phyloP scores from a whole-genome alignment of 2,888 invertebrate species.

The Zootermopsis nevadensis region DNA sequence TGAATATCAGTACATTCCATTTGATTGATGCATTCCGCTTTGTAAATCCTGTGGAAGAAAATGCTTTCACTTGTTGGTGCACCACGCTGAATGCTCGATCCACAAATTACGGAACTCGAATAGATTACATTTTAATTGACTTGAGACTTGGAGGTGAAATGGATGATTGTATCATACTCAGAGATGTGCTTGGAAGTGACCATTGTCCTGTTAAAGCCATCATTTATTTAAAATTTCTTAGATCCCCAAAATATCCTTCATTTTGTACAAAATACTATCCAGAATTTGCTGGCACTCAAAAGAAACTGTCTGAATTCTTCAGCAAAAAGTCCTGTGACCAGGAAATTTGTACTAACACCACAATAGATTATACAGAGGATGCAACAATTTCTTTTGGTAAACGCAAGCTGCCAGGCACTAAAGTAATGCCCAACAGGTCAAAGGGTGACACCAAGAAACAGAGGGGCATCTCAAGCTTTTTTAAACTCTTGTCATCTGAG shows the following conservation, averaged over 20 bases:
- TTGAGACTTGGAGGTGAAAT: conserved; percentile 56
- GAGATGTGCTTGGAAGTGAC: conserved; percentile 63
- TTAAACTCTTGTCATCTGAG: background rate
- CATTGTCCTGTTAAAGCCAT: conserved; percentile 64
- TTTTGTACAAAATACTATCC: conserved; percentile 63
- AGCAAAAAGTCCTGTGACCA: background rate
- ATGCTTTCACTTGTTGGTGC: conserved; percentile 66
- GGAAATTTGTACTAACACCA: background rate
- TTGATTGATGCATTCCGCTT: conserved; percentile 64
- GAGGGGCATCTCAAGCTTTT: background rate
- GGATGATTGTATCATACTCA: conserved; percentile 57
- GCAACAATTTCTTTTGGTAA: too few relatives aligned
- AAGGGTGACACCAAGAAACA: background rate
- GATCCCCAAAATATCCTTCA: conserved; percentile 59
- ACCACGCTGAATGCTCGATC: conserved; percentile 62
- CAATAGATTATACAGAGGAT: too few relatives aligned
- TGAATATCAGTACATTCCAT: background rate
- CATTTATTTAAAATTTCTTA: conserved; percentile 57
- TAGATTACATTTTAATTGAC: conserved; percentile 65
- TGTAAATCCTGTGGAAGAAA: conserved; percentile 60
- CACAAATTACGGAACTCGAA: conserved; percentile 65
- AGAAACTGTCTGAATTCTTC: conserved; percentile 57
- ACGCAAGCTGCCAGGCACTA: background rate
- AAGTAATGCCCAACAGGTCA: background rate
- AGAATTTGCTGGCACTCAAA: conserved; percentile 63